A percentile compares a stretch with the other conserved stretches of the same genome.
Evolutionary conservation across 2,797 vertebrate species (phyloP).

Genomic region (Podarcis siculus): DNA sequence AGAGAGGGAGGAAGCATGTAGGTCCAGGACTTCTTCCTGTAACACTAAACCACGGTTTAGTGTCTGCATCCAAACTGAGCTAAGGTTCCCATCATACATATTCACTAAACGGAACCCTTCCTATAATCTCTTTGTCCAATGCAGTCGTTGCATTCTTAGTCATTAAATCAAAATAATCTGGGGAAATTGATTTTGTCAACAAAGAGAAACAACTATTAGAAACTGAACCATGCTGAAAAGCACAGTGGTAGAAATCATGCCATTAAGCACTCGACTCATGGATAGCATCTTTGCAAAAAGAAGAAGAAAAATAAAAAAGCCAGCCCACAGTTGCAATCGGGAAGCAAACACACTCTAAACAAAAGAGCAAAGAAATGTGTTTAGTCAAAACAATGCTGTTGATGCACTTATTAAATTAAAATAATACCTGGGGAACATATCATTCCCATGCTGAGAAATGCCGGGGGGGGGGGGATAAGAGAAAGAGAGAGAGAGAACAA

Average conservation of each 20-base stretch:
- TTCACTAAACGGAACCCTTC: background rate
- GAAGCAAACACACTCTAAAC: background rate
- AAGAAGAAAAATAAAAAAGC: background rate
- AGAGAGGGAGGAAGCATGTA: background rate
- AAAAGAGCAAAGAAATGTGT: background rate
- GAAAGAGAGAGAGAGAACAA: background rate
- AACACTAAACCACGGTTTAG: background rate
- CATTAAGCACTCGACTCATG: background rate
- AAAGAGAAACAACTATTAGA: slow-evolving; percentile 4
- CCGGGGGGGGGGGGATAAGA: too few species aligned
- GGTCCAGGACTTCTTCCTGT: background rate
- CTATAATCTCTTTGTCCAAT: slow-evolving; percentile 3
- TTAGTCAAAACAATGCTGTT: slow-evolving; percentile 59
- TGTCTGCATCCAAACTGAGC: background rate
- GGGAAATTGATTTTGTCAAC: background rate
- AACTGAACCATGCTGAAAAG: slow-evolving; percentile 10
- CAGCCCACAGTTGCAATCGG: background rate
- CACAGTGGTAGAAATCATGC: background rate
- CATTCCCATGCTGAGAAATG: slow-evolving; percentile 33
- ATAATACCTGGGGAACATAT: slow-evolving; percentile 56
- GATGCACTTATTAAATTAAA: slow-evolving; percentile 47
- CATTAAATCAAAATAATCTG: background rate
- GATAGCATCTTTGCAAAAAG: background rate
- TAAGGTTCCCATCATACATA: background rate
- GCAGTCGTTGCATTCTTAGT: background rate